These are phyloP conservation scores for Cetonia aurata DNA, from an alignment of 2,888 invertebrate species.

Conservation along the genomic window DNA sequence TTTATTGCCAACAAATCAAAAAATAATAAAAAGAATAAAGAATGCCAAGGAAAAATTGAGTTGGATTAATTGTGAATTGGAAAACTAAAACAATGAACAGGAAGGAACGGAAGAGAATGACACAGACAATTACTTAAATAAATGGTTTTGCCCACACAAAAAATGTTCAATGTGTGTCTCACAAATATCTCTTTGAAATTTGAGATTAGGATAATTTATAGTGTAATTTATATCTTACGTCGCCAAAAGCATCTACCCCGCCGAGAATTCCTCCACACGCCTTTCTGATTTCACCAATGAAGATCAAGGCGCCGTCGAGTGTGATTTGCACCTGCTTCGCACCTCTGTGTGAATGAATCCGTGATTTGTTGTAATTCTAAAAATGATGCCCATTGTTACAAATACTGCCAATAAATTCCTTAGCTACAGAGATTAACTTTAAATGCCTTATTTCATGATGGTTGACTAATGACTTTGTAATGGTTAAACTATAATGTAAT, in stretches of 20 bases:
- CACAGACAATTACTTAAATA: too few relatives aligned
- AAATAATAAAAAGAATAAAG: too few relatives aligned
- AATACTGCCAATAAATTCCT: background rate
- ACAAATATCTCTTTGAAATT: too few relatives aligned
- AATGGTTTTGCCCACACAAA: too few relatives aligned
- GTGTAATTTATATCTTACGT: conserved; percentile 67
- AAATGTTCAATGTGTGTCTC: too few relatives aligned
- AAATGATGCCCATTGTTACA: conserved; percentile 50
- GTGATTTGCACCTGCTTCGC: conserved; percentile 78
- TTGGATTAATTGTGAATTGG: too few relatives aligned
- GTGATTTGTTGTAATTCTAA: conserved; percentile 90
- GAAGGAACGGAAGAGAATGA: too few relatives aligned
- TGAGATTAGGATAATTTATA: too few relatives aligned
- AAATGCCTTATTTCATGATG: background rate
- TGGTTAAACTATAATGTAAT: too few relatives aligned
- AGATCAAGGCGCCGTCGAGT: conserved; percentile 78
- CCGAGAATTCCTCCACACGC: conserved; percentile 82
- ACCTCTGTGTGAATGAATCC: conserved; percentile 86
- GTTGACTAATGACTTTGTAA: too few relatives aligned
- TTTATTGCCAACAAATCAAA: too few relatives aligned
- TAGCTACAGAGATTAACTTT: background rate
- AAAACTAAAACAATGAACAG: too few relatives aligned
- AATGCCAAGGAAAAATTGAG: conserved; percentile 6
- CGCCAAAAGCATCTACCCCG: conserved; percentile 77
- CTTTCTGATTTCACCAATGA: conserved; percentile 85